A percentile compares a stretch with the other conserved stretches of the same genome.
phyloP scores from a whole-genome alignment of 1,140 invertebrate genomes.

The Trachelipus rathkii region DNA sequence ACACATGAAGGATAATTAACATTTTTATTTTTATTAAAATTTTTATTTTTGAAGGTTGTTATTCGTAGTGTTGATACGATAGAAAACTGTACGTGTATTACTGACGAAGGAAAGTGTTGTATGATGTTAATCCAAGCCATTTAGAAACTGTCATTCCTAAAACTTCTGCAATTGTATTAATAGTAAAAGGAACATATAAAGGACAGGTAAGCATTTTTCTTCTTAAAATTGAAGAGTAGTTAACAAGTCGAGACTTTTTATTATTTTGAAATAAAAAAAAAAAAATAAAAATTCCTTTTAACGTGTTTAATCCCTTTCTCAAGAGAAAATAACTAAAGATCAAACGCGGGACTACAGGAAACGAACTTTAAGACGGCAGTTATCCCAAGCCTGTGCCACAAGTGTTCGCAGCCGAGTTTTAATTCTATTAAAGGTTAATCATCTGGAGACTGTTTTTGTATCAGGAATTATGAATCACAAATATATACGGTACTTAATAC shows the following conservation, averaged over 20 bases:
- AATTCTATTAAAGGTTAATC: too few relatives aligned
- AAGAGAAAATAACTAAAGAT: background rate
- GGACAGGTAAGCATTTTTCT: slow-evolving; percentile 48
- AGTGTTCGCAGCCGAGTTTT: too few relatives aligned
- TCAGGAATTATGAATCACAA: background rate
- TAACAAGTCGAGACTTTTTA: background rate
- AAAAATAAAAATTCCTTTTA: too few relatives aligned
- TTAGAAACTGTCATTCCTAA: slow-evolving; percentile 54
- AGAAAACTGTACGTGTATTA: slow-evolving; percentile 50
- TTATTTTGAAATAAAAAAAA: background rate
- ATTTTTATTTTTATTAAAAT: slow-evolving; percentile 25
- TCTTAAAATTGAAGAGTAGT: background rate
- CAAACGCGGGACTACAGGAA: too few relatives aligned
- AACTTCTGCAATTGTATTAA: slow-evolving; percentile 48
- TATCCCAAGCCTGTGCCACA: background rate
- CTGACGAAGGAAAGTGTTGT: slow-evolving; percentile 50
- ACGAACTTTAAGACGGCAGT: background rate
- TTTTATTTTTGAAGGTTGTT: slow-evolving; percentile 47
- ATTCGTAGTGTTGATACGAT: slow-evolving; percentile 49
- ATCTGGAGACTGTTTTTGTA: background rate
- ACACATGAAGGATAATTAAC: too few relatives aligned
- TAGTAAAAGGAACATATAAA: slow-evolving; percentile 50
- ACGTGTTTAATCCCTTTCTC: too few relatives aligned
- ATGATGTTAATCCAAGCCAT: slow-evolving; percentile 47
- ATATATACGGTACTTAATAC: background rate